These are phyloP conservation scores for Micromesistius poutassou DNA, from an alignment of 2,797 vertebrate genomes.

Conservation along the genomic window DNA sequence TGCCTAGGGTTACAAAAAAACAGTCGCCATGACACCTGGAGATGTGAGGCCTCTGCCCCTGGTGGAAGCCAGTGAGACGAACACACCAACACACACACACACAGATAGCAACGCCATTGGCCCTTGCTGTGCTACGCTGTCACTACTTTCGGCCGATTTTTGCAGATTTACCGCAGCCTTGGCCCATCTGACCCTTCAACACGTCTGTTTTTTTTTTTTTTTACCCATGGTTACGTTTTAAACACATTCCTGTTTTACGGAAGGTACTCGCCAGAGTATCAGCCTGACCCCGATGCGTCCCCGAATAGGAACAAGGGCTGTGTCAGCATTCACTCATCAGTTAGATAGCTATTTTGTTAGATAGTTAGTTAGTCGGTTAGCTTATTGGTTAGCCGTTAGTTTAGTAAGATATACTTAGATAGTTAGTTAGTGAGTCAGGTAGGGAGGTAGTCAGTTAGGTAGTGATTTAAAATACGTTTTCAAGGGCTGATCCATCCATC, in stretches of 20 bases:
- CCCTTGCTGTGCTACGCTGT: no score
- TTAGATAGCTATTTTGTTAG: not conserved
- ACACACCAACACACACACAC: not conserved
- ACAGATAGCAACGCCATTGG: not conserved
- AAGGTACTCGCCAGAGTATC: slow-evolving; percentile 39
- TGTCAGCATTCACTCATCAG: not conserved
- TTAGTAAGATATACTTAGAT: no score
- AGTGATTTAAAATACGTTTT: not conserved
- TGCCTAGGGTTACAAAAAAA: not conserved
- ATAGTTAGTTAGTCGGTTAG: not conserved
- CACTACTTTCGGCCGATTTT: not conserved
- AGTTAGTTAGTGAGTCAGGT: no score
- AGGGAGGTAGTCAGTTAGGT: not conserved
- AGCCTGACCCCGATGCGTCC: slow-evolving; percentile 44
- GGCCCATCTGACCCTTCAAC: not conserved
- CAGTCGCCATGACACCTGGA: not conserved
- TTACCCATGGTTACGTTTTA: no score
- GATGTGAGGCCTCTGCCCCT: not conserved
- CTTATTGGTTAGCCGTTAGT: no score
- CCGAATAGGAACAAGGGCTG: not conserved
- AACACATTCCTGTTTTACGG: not conserved
- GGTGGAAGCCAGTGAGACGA: not conserved
- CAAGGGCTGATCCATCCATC: slow-evolving; percentile 1
- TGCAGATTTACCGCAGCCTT: not conserved
- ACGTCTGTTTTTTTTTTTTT: not conserved